Evolutionary conservation across 2,888 invertebrate species (phyloP).

Genomic region (Cosmorhoe ocellata): DNA sequence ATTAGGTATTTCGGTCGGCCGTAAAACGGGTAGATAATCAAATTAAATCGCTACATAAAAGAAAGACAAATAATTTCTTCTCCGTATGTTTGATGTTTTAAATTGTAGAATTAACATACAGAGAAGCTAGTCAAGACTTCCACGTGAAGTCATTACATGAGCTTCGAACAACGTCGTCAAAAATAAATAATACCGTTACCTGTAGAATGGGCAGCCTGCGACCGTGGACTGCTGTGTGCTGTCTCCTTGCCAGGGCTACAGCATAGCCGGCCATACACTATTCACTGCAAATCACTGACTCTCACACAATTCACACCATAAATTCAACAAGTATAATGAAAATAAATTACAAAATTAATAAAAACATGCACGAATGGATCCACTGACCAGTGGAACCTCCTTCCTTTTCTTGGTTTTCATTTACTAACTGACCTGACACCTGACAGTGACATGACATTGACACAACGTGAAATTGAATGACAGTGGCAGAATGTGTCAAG

Average conservation of each 20-base stretch:
- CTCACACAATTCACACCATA: conserved; percentile 58
- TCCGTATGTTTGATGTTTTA: too few species aligned
- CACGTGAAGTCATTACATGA: conserved; percentile 47
- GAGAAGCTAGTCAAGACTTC: conserved; percentile 37
- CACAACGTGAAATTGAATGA: too few species aligned
- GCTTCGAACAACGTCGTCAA: conserved; percentile 68
- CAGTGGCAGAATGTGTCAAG: too few species aligned
- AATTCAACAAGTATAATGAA: conserved; percentile 72
- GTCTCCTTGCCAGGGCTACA: conserved; percentile 51
- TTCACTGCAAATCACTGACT: conserved; percentile 55
- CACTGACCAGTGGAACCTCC: conserved; percentile 49
- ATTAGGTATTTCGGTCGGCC: neutral
- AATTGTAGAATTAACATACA: too few species aligned
- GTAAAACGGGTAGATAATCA: too few species aligned
- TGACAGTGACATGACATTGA: neutral
- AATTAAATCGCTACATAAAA: too few species aligned
- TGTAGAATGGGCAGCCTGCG: conserved; percentile 57
- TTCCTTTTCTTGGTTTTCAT: neutral
- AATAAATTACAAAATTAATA: conserved; percentile 47
- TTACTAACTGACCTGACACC: neutral
- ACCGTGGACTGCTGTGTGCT: conserved; percentile 45
- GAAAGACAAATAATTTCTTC: too few species aligned
- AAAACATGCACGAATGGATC: conserved; percentile 71
- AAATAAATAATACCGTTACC: conserved; percentile 79
- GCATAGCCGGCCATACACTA: conserved; percentile 54